phyloP scores from a whole-genome alignment of 2,888 invertebrate species.

The Mythimna albipuncta region DNA sequence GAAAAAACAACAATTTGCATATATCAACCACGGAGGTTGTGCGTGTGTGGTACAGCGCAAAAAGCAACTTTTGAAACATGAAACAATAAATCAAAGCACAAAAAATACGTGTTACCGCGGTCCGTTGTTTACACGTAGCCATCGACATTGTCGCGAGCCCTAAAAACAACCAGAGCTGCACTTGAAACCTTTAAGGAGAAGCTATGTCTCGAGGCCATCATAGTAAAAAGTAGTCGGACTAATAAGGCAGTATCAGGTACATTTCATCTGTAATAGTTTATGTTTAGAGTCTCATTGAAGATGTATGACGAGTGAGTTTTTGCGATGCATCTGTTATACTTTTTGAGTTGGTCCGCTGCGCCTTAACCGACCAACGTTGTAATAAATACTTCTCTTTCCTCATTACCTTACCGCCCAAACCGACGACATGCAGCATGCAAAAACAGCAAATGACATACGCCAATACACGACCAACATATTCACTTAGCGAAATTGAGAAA shows the following conservation, averaged over 20 bases:
- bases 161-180: conserved; percentile 75
- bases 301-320: conserved; percentile 43
- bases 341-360: conserved; percentile 43
- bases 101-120: conserved; percentile 88
- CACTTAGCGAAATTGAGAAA: conserved; percentile 89
- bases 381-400: conserved; percentile 86
- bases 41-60: conserved; percentile 87
- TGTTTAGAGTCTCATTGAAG: conserved; percentile 48
- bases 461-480: conserved; percentile 81
- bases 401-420: conserved; percentile 89
- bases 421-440: conserved; percentile 79
- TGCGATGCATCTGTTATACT: conserved; percentile 34
- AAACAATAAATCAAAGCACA: conserved; percentile 89
- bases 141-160: conserved; percentile 84
- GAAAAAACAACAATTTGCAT: conserved; percentile 73
- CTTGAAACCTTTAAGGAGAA: conserved; percentile 77
- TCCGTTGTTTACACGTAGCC: conserved; percentile 86
- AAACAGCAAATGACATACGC: conserved; percentile 88
- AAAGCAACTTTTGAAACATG: conserved; percentile 86
- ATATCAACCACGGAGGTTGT: conserved; percentile 78
- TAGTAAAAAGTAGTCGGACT: conserved; percentile 57
- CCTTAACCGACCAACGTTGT: conserved; percentile 75
- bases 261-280: conserved; percentile 60
- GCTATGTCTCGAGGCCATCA: conserved; percentile 50
- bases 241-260: conserved; percentile 53